Conservation (phyloP, 2,113 vertebrate genomes). For the Rafetus swinhoei region DNA sequence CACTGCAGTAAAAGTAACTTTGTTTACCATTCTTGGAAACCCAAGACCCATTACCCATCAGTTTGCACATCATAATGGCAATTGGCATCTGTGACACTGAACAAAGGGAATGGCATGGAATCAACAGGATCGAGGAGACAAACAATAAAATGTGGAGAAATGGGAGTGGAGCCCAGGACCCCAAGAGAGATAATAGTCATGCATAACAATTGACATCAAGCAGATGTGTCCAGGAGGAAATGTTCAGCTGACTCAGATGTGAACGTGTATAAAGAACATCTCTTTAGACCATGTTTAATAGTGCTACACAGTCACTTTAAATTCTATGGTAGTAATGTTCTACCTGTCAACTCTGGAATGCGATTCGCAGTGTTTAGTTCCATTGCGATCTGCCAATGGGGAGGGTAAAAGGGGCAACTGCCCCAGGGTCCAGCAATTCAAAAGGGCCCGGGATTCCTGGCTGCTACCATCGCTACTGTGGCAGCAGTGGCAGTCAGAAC, state of each 20-base stretch:
- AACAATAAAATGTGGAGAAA: background rate
- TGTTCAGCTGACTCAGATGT: background rate
- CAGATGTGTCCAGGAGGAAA: background rate
- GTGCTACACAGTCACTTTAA: background rate
- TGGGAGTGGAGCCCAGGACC: background rate
- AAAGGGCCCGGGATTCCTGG: too few relatives aligned
- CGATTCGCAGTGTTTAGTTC: background rate
- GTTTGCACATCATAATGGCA: background rate
- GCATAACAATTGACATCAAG: background rate
- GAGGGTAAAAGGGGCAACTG: too few relatives aligned
- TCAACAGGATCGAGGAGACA: background rate
- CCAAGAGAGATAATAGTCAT: background rate
- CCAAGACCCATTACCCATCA: background rate
- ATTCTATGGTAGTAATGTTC: background rate
- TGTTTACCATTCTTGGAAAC: background rate
- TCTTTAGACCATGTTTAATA: background rate
- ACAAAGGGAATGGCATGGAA: background rate
- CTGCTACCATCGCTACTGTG: too few relatives aligned
- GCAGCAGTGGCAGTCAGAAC: too few relatives aligned
- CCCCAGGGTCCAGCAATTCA: too few relatives aligned
- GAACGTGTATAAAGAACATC: background rate
- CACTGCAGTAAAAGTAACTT: background rate
- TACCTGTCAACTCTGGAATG: background rate
- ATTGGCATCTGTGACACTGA: background rate
- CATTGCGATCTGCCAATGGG: too few relatives aligned